Percentiles rank a stretch among this genome's conserved stretches.
Evolutionary conservation across 2,888 invertebrate genomes (phyloP).

Genomic region (Drosophila lacicola): DNA sequence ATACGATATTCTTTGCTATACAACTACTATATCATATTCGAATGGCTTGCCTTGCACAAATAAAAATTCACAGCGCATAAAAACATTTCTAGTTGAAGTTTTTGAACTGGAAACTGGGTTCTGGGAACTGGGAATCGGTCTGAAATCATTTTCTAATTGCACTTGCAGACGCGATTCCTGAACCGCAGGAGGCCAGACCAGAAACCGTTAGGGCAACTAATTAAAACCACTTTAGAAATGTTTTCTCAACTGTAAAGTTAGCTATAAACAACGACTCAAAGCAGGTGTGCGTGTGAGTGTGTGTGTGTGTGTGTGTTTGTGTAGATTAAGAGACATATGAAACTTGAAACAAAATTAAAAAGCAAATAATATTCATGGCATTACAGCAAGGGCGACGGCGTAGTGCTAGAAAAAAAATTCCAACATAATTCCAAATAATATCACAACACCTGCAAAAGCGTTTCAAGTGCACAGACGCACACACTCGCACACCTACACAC

Average conservation of each 20-base stretch:
- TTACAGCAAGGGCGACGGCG: constrained; percentile 46
- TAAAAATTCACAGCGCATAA: constrained; percentile 5
- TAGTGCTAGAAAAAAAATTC: constrained; percentile 54
- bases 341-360: constrained; percentile 80
- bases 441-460: constrained; percentile 76
- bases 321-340: constrained; percentile 71
- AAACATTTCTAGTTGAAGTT: constrained; percentile 1
- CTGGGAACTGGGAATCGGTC: constrained; percentile 8
- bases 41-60: constrained; percentile 12
- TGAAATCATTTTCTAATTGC: constrained; percentile 38
- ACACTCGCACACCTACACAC: constrained; percentile 13
- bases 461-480: constrained; percentile 58
- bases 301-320: not conserved
- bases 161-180: constrained; percentile 19
- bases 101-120: not conserved
- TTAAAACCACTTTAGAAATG: constrained; percentile 79
- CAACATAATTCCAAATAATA: constrained; percentile 79
- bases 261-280: constrained; percentile 72
- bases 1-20: not conserved
- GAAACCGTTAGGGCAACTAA: constrained; percentile 68
- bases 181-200: constrained; percentile 39
- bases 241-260: constrained; percentile 81
- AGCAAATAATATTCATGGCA: constrained; percentile 79
- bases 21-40: not conserved
- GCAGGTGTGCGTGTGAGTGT: constrained; percentile 12